Base-by-base conservation (phyloP, 2,797 vertebrate species). In the Sarcophilus harrisii region DNA sequence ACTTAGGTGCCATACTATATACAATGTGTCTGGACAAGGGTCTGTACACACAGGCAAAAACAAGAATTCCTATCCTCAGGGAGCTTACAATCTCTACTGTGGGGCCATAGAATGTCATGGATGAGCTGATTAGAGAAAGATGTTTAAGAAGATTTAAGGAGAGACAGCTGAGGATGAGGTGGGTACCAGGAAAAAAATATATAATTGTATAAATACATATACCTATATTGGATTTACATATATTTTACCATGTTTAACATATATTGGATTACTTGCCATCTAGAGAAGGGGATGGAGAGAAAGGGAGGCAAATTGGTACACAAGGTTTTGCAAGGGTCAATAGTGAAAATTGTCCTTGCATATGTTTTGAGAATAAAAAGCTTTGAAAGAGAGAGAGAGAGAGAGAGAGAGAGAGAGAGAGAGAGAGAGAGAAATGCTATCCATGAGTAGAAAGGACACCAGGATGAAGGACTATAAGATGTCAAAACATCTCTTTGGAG, bases 401-500 rank as follows among this genome's bases (percentile, higher is more conserved):
- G 52, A 6, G 0, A 52, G 52, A 52, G 52, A 52, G 6, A 6
- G 3, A 52, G 6, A 6, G 52, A 52, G 6, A 6, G 52, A 52
- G 6, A 6, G 52, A 54, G 9, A 9, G 9, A 54, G 5, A 9
- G 94, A 97, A 92, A 49, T 96, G 18, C n/a, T 91, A 92, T 92
- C 95, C 58, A 58, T 94, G 91, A 94, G 1, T 57, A 32, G 66
- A 94, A 96, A 92, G 28, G 1, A 18, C 90, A 60, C 81, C 58
- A 30, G 21, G 13, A 87, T 95, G 59, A 87, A 95, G 96, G 93
- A 11, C 28, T 52, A n/a, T 94, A 57, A 24, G 9, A 45, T 92
- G 94, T 95, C 60, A 38, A 92, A 95, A 91, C 29, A 21, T 95
- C 58, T 92, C 90, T 96, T 94, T 94, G 59, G 28, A 90, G 9